Evolutionary conservation across 2,797 vertebrate species (phyloP).

Genomic region (Aplochiton taeniatus): DNA sequence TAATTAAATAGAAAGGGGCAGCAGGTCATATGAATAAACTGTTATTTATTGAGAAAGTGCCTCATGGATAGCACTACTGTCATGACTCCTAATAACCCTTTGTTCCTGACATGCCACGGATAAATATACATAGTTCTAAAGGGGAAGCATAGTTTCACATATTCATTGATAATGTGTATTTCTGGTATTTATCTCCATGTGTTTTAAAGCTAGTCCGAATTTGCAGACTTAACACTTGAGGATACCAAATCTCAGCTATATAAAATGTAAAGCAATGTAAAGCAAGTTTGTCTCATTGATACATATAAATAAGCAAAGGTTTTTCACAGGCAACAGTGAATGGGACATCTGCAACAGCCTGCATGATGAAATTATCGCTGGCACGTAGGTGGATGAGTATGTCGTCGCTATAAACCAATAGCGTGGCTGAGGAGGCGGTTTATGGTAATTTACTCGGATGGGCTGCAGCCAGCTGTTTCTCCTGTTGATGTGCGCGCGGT

Average conservation of each 20-base stretch:
- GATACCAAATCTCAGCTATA: constrained; percentile 13
- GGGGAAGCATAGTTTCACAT: background rate
- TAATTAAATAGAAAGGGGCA: too few relatives aligned
- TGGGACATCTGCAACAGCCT: background rate
- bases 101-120: background rate
- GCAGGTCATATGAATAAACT: too few relatives aligned
- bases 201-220: background rate
- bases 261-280: constrained; percentile 1
- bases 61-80: background rate
- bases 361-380: background rate
- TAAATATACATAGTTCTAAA: background rate
- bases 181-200: background rate
- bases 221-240: background rate
- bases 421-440: constrained; percentile 50
- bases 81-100: background rate
- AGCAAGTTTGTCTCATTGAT: background rate
- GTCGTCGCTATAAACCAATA: constrained; percentile 59
- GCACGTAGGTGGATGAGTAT: constrained; percentile 42
- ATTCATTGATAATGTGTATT: background rate
- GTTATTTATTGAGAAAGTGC: too few relatives aligned
- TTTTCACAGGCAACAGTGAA: constrained; percentile 16
- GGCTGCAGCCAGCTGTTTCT: constrained; percentile 64
- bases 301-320: background rate
- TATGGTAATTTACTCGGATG: constrained; percentile 36
- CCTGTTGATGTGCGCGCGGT: constrained; percentile 34